A percentile compares a stretch with the other conserved stretches of the same genome.
These are phyloP conservation scores for Cecropterus lyciades DNA, from an alignment of 1,140 invertebrate genomes.

Conservation along the genomic window DNA sequence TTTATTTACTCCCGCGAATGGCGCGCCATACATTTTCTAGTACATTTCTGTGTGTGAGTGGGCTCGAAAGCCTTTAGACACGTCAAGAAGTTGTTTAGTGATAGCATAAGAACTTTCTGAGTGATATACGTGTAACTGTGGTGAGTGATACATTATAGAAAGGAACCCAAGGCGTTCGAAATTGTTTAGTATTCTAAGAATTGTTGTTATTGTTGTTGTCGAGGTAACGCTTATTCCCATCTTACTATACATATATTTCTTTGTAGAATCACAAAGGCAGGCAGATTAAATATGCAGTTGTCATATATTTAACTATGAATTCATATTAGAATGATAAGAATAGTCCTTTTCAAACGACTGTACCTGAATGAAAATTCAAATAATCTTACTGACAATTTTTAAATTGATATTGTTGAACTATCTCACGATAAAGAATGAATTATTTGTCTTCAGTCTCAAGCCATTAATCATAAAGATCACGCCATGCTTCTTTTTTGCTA, in stretches of 20 bases:
- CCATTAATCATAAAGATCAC: slow-evolving; percentile 25
- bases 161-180: background rate
- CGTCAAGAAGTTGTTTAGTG: slow-evolving; percentile 44
- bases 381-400: slow-evolving; percentile 20
- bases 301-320: too few species aligned
- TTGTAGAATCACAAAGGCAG: background rate
- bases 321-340: too few species aligned
- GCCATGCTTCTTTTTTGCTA: slow-evolving; percentile 23
- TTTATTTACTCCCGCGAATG: slow-evolving; percentile 58
- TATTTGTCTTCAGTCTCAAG: slow-evolving; percentile 27
- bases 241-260: background rate
- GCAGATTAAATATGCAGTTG: too few species aligned
- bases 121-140: slow-evolving; percentile 29
- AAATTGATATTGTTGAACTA: slow-evolving; percentile 30
- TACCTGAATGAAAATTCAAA: slow-evolving; percentile 5
- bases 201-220: too few species aligned
- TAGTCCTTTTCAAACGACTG: background rate
- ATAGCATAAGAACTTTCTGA: slow-evolving; percentile 36
- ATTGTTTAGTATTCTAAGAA: slow-evolving; percentile 10
- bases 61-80: slow-evolving; percentile 39
- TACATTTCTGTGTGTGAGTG: slow-evolving; percentile 35
- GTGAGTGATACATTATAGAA: slow-evolving; percentile 34
- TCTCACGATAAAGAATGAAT: slow-evolving; percentile 32
- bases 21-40: slow-evolving; percentile 46
- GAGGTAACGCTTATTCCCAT: background rate